These are phyloP conservation scores for Priocnemis perturbator DNA, from an alignment of 2,888 invertebrate species.

Conservation along the genomic window DNA sequence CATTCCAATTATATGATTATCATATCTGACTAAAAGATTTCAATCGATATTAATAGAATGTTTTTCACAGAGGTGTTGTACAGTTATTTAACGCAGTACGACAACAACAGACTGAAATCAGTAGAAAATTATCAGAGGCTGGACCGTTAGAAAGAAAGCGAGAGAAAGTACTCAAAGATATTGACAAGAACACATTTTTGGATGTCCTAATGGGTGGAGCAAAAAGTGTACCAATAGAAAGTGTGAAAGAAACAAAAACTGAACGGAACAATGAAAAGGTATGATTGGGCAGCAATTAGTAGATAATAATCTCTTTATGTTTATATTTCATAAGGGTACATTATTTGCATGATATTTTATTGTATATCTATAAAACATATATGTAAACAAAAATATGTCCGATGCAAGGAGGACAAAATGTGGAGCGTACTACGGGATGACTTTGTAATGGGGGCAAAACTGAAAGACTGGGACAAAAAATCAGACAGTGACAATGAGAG, in stretches of 20 bases:
- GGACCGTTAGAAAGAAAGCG: conserved; percentile 87
- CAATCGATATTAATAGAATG: neutral
- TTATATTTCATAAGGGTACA: conserved; percentile 53
- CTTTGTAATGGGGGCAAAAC: conserved; percentile 91
- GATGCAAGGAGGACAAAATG: conserved; percentile 43
- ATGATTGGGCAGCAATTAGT: conserved; percentile 37
- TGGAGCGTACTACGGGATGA: conserved; percentile 84
- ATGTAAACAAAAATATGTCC: neutral
- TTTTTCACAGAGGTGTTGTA: conserved; percentile 85
- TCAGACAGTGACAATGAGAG: conserved; percentile 76
- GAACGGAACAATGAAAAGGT: conserved; percentile 73
- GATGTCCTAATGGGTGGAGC: conserved; percentile 85
- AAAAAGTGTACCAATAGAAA: conserved; percentile 72
- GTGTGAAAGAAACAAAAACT: conserved; percentile 77
- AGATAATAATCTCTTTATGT: conserved; percentile 59
- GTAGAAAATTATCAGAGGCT: conserved; percentile 82
- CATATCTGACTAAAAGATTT: conserved; percentile 10
- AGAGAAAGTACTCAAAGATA: conserved; percentile 85
- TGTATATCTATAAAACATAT: neutral
- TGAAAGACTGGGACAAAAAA: conserved; percentile 95
- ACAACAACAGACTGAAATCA: conserved; percentile 88
- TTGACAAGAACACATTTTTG: conserved; percentile 86
- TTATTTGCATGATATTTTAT: conserved; percentile 32
- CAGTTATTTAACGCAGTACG: conserved; percentile 94
- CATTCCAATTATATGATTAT: neutral